Percentiles rank a stretch among this genome's conserved stretches.
Evolutionary conservation across 2,797 vertebrate genomes (phyloP).

Genomic region (Tadarida brasiliensis): DNA sequence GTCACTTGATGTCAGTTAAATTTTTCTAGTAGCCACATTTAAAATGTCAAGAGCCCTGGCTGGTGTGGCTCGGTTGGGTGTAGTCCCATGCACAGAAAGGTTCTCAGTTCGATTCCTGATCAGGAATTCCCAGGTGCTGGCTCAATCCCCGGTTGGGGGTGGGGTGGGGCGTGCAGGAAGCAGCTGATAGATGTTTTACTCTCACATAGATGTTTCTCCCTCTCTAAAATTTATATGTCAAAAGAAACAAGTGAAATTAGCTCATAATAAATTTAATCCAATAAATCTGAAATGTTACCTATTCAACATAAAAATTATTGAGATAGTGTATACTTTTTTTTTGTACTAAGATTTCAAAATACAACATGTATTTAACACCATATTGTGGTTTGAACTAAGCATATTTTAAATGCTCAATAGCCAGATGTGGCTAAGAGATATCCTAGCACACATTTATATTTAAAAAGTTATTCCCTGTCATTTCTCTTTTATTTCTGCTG

Average conservation of each 20-base stretch:
- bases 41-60: neutral
- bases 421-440: neutral
- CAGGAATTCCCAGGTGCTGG: neutral
- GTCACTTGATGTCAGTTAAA: neutral
- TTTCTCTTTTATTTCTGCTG: neutral
- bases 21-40: neutral
- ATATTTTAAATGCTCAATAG: neutral
- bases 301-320: neutral
- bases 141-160: neutral
- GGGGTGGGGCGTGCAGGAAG: neutral
- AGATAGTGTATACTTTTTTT: neutral
- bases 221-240: neutral
- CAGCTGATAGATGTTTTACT: neutral
- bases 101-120: neutral
- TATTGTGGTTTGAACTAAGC: constrained; percentile 1
- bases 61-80: neutral
- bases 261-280: neutral
- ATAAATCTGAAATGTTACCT: neutral
- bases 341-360: neutral
- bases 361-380: neutral
- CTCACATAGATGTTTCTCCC: neutral
- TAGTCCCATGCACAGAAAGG: neutral
- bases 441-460: neutral
- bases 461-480: neutral
- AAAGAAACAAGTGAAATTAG: neutral